Percentiles rank a stretch among this genome's conserved stretches.
phyloP scores from a whole-genome alignment of 2,888 invertebrate genomes.

The Strigamia transsilvanica region DNA sequence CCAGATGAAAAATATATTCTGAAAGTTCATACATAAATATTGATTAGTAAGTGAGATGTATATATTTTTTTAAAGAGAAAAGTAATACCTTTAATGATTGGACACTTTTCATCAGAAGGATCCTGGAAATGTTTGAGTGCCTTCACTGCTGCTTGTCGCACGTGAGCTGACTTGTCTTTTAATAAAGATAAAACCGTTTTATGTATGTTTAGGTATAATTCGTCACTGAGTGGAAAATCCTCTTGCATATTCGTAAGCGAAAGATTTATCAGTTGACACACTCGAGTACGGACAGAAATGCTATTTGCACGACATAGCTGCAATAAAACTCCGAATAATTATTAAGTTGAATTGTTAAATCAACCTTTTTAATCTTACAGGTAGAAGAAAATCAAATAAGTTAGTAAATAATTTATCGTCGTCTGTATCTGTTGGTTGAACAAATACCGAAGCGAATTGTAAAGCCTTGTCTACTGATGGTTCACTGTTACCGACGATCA shows the following conservation, averaged over 20 bases:
- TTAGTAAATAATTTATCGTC: neutral
- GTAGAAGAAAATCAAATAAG: neutral
- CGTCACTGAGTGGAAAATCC: constrained; percentile 79
- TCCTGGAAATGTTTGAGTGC: constrained; percentile 83
- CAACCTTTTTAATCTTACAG: neutral
- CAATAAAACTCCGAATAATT: constrained; percentile 54
- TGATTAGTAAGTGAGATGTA: no score
- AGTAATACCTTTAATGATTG: constrained; percentile 71
- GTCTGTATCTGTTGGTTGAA: neutral
- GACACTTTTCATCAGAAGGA: constrained; percentile 77
- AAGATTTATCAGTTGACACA: constrained; percentile 80
- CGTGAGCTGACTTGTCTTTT: constrained; percentile 77
- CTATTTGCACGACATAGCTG: constrained; percentile 67
- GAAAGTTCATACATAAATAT: constrained; percentile 54
- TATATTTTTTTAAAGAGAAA: no score
- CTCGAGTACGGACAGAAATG: constrained; percentile 73
- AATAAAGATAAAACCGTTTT: constrained; percentile 74
- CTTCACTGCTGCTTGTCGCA: constrained; percentile 80
- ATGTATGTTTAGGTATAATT: constrained; percentile 76
- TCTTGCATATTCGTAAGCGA: constrained; percentile 78
- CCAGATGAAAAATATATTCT: constrained; percentile 75
- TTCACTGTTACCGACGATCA: neutral
- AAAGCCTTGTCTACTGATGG: neutral
- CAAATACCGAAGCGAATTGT: constrained; percentile 27
- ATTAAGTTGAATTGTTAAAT: no score